A percentile compares a stretch with the other conserved stretches of the same genome.
Evolutionary conservation across 2,888 invertebrate species (phyloP).

Genomic region (Xiphydria camelus): DNA sequence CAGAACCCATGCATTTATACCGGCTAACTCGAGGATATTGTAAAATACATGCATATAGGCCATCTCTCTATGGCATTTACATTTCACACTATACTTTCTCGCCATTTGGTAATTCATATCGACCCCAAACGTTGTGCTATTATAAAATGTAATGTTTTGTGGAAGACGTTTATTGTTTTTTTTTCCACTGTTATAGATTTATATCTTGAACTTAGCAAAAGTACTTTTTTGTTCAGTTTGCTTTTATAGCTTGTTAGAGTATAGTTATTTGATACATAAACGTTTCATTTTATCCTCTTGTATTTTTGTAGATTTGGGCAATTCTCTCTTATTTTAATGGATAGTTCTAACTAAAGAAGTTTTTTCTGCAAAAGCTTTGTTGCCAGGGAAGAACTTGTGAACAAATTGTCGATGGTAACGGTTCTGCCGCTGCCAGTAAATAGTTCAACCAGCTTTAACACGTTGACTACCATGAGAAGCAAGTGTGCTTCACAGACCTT

Average conservation of each 20-base stretch:
- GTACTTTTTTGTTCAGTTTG: constrained; percentile 6
- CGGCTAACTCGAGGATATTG: constrained; percentile 6
- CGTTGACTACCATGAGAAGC: too few species aligned
- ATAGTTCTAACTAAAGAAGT: constrained; percentile 22
- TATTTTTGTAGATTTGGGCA: constrained; percentile 19
- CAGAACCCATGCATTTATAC: constrained; percentile 4
- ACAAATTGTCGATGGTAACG: constrained; percentile 28
- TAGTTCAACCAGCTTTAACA: constrained; percentile 23
- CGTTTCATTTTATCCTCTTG: too few species aligned
- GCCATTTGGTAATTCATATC: constrained; percentile 30
- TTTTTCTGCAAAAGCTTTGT: constrained; percentile 20
- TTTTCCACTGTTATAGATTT: constrained; percentile 5
- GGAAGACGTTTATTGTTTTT: constrained; percentile 16
- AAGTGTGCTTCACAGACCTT: too few species aligned
- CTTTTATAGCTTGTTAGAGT: constrained; percentile 17
- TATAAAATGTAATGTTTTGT: constrained; percentile 26
- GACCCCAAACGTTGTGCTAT: constrained; percentile 18
- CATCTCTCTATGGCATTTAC: constrained; percentile 1
- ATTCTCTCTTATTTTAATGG: constrained; percentile 21
- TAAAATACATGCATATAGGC: constrained; percentile 6
- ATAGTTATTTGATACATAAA: constrained; percentile 13
- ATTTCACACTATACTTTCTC: constrained; percentile 28
- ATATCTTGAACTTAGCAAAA: constrained; percentile 10
- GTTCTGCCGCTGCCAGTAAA: constrained; percentile 20
- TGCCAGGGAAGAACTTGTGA: constrained; percentile 22